phyloP scores from a whole-genome alignment of 1,140 invertebrate species.

The Drosophila ironensis region DNA sequence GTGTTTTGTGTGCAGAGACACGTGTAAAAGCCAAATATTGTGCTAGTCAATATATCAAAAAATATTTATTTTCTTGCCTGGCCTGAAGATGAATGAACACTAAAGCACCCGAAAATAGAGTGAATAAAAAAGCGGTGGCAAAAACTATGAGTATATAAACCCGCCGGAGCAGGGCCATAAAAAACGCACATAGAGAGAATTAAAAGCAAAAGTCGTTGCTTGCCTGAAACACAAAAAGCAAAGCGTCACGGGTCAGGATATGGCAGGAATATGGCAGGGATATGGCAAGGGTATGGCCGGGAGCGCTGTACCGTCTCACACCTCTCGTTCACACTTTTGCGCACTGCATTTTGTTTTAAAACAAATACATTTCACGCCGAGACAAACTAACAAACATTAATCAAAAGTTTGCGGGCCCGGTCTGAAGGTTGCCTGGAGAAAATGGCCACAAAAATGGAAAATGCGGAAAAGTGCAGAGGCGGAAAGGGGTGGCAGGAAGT shows the following conservation, averaged over 20 bases:
- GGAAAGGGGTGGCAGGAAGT: neutral
- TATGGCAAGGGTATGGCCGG: neutral
- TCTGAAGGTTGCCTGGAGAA: constrained; percentile 52
- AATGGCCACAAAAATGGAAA: constrained; percentile 25
- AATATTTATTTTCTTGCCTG: constrained; percentile 51
- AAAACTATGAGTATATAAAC: neutral
- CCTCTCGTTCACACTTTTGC: constrained; percentile 34
- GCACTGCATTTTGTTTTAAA: constrained; percentile 69
- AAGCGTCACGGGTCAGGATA: neutral
- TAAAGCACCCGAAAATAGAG: constrained; percentile 41
- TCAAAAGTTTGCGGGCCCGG: constrained; percentile 68
- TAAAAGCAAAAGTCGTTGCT: constrained; percentile 35
- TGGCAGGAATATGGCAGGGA: too few species aligned
- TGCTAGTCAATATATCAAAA: constrained; percentile 77
- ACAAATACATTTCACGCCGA: constrained; percentile 70
- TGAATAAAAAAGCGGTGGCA: constrained; percentile 11
- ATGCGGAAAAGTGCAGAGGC: constrained; percentile 3
- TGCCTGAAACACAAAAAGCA: constrained; percentile 2
- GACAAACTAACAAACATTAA: constrained; percentile 75
- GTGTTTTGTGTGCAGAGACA: constrained; percentile 48
- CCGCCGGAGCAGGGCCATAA: constrained; percentile 20
- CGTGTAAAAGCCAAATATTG: constrained; percentile 76
- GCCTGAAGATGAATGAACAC: constrained; percentile 69
- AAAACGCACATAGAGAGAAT: constrained; percentile 25
- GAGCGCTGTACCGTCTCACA: neutral